Evolutionary conservation across 1,140 invertebrate species (phyloP).

Genomic region (Paraescarpia echinospica): DNA sequence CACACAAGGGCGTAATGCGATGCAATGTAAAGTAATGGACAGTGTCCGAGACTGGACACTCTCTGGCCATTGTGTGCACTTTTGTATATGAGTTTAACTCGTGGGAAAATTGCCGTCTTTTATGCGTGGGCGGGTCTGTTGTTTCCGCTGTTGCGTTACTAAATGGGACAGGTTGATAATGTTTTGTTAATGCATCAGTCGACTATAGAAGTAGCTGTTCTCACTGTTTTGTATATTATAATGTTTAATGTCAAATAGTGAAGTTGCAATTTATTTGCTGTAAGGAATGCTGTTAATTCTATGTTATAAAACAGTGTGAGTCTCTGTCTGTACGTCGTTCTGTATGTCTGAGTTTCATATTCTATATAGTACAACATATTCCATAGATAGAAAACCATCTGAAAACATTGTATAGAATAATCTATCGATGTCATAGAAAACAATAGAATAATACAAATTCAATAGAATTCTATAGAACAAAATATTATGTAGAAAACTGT

Average conservation of each 20-base stretch:
- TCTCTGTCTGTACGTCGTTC: too few species aligned
- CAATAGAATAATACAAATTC: too few species aligned
- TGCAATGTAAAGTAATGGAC: conserved; percentile 1
- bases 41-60: not conserved
- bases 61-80: not conserved
- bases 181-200: not conserved
- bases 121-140: not conserved
- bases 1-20: not conserved
- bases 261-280: not conserved
- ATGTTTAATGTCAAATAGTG: not conserved
- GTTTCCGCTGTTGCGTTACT: not conserved
- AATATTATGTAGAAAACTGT: too few species aligned
- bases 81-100: conserved; percentile 1
- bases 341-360: too few species aligned
- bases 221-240: not conserved
- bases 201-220: not conserved
- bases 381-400: too few species aligned
- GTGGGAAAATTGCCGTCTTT: not conserved
- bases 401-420: too few species aligned
- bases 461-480: too few species aligned
- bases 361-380: too few species aligned
- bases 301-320: not conserved
- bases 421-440: too few species aligned
- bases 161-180: not conserved
- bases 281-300: not conserved